Base-by-base conservation (phyloP, 2,888 invertebrate genomes). In the Deilephila elpenor region DNA sequence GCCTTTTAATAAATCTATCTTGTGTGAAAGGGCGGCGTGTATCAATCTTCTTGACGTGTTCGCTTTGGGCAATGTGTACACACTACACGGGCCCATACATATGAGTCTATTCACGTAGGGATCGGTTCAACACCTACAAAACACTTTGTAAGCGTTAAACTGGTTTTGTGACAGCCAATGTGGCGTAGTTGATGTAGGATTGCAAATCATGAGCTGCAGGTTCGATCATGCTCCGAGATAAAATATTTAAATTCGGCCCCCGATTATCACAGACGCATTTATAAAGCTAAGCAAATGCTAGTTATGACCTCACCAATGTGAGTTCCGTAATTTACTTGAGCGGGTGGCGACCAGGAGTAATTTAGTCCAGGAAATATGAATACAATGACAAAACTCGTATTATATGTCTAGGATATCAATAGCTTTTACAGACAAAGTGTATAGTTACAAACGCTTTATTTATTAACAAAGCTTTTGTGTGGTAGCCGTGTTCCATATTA, bases 221-320 rank as follows among this genome's bases (percentile, higher is more conserved):
- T 37, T 37, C 37, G 44, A 44, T 44, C 11, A 11, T 44, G 44
- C 14, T 0, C 8, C 8, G 37, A 44, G 44, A 44, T 44, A 14
- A 44, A 44, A 14, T 44, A 32, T 32, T 32, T 32, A 70, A 70
- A 73, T 73, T 73, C 19, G 11, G 70, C 51, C 20, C 6, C 11
- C 20, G 51, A 44, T 59, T 8, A 60, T 56, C 34, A 17, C n/a
- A 71, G 32, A 72, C 60, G 70, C 60, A 51, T 44, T 51, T 62
- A 56, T 56, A 29, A 73, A 56, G 71, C 62, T 59, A 53, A 77
- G 73, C 73, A 61, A 77, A 78, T 77, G 76, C 73, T 79, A 25
- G 25, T 25, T 25, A 73, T 74, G 76, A 73, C 74, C 76, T 73
- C 72, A 51, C 71, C 20, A 60, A 34, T 67, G 44, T 70, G 19